A percentile compares a stretch with the other conserved stretches of the same genome.
Conservation (phyloP, 2,888 invertebrate species). For the Heliconius erato region DNA sequence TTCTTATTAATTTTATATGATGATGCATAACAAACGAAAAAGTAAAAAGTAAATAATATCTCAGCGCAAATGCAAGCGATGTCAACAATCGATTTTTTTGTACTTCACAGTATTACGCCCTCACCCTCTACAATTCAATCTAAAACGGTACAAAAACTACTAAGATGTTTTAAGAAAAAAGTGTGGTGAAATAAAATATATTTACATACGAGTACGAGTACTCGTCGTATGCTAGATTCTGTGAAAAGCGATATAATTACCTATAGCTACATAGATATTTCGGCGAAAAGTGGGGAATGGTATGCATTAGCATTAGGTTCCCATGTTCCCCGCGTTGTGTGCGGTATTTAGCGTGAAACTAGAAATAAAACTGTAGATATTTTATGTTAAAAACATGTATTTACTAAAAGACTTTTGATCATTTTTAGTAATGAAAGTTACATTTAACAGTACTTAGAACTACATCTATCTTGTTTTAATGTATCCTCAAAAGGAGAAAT, state of each 20-base stretch:
- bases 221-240: no score
- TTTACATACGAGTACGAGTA: no score
- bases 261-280: no score
- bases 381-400: no score
- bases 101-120: slow-evolving; percentile 3
- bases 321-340: no score
- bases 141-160: background rate
- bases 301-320: no score
- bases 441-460: background rate
- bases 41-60: background rate
- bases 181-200: background rate
- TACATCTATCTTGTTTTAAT: no score
- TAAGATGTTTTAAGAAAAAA: background rate
- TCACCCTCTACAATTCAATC: background rate
- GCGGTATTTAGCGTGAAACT: no score
- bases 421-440: background rate
- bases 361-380: no score
- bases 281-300: no score
- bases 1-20: background rate
- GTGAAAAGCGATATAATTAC: no score
- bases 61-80: background rate
- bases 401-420: background rate
- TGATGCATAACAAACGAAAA: background rate
- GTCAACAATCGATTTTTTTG: slow-evolving; percentile 15
- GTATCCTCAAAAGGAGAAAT: no score